Evolutionary conservation across 2,797 vertebrate species (phyloP), one percentile per base, ranked within the genome.

Genomic region (Melanotaenia parkinsoni): DNA sequence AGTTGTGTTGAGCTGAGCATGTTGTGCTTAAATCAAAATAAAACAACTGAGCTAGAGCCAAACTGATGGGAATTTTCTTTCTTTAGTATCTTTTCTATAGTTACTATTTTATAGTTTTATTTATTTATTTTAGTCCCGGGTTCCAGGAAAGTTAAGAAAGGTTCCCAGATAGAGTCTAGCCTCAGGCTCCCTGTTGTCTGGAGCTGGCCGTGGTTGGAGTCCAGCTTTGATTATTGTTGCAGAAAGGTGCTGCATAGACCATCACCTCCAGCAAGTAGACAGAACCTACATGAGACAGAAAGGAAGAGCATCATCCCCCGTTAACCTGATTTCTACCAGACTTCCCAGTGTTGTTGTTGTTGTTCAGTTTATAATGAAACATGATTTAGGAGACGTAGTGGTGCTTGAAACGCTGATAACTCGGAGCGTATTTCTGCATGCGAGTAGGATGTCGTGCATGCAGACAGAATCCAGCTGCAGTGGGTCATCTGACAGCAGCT

Each of bases 401-500:
- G 18, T 22, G 13, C n/a, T 40, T 4, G 30, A 33, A 33, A 12
- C 59, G 26, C 13, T 8, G 24, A 35, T 65, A 43, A 43, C 40
- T 43, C 13, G 3, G 14, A 33, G 18, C 2, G 10, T 11, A 10
- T 37, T 37, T 37, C 35, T 37, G 35, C 47, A 7, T 22, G 6
- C 0, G 12, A 5, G 6, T 69, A 58, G 24, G 51, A 50, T 40
- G n/a, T 5, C 16, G 13, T 50, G 26, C 30, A 16, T 65, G 57
- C 62, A 47, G 12, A 72, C 61, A 56, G 43, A 70, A 60, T 61
- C 60, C 7, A 43, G 75, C 30, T 64, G 47, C 60, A 71, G 59
- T 7, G n/a, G 72, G 66, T 80, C 77, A 68, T 70, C 63, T 69
- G 62, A 79, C 80, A 72, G 59, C 45, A 45, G 50, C 63, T 56